phyloP scores from a whole-genome alignment of 2,888 invertebrate genomes.

The Acheta domesticus region DNA sequence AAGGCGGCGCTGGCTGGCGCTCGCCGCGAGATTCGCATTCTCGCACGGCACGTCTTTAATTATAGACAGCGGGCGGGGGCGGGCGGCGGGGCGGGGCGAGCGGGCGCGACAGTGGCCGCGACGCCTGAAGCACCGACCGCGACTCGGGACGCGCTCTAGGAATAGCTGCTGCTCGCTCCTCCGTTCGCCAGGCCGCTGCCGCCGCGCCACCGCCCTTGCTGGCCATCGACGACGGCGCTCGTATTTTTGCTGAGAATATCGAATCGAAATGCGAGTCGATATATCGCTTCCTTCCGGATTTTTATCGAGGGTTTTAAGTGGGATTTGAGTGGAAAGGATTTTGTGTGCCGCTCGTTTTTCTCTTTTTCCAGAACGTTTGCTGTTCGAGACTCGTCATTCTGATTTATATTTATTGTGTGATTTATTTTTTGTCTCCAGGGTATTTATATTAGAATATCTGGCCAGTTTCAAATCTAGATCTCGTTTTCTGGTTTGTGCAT shows the following conservation, averaged over 20 bases:
- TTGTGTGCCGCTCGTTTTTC: background rate
- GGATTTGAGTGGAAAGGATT: background rate
- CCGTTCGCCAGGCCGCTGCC: too few relatives aligned
- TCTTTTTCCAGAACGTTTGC: background rate
- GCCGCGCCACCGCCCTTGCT: too few relatives aligned
- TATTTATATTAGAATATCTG: background rate
- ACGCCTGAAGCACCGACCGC: too few relatives aligned
- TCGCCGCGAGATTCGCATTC: background rate
- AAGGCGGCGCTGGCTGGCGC: background rate
- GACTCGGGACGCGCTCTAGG: too few relatives aligned
- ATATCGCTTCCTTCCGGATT: background rate
- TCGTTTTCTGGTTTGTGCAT: too few relatives aligned
- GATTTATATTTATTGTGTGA: background rate
- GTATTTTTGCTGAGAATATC: background rate
- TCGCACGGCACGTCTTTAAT: slow-evolving; percentile 4
- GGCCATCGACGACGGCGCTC: background rate
- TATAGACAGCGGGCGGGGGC: background rate
- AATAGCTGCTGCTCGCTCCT: too few relatives aligned
- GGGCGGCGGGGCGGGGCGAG: too few relatives aligned
- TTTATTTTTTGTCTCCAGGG: background rate
- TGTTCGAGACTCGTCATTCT: background rate
- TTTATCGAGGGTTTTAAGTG: slow-evolving; percentile 18
- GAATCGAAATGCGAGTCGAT: slow-evolving; percentile 1
- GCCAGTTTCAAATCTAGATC: too few relatives aligned
- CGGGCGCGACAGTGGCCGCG: too few relatives aligned